phyloP scores from a whole-genome alignment of 2,113 vertebrate species.

The Anoplopoma fimbria region DNA sequence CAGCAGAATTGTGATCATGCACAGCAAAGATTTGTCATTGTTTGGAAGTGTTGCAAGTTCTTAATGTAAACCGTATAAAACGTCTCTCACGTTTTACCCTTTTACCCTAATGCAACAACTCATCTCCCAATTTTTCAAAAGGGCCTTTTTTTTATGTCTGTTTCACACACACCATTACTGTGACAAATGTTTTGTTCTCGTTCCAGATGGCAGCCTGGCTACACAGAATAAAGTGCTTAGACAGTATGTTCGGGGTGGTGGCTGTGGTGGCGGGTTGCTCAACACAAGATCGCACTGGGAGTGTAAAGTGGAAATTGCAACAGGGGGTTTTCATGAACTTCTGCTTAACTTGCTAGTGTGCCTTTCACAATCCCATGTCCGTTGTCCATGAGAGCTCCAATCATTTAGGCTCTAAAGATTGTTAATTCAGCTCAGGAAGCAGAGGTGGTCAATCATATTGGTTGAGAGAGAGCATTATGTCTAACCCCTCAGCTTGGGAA shows the following conservation, averaged over 20 bases:
- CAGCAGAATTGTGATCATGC: not conserved
- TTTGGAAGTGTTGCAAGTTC: not conserved
- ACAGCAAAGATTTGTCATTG: not conserved
- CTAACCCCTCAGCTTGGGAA: not conserved
- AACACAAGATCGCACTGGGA: slow-evolving; percentile 39
- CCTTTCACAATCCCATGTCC: slow-evolving; percentile 43
- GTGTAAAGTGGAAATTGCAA: slow-evolving; percentile 65
- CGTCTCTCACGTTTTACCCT: not conserved
- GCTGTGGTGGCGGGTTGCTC: slow-evolving; percentile 25
- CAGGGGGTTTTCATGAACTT: slow-evolving; percentile 59
- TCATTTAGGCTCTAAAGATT: not conserved
- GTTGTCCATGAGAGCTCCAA: not conserved
- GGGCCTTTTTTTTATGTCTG: not conserved
- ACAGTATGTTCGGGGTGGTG: not conserved
- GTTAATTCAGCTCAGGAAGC: not conserved
- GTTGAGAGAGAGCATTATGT: not conserved
- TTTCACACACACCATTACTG: not conserved
- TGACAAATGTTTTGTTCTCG: not conserved
- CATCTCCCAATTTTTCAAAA: not conserved
- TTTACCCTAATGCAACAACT: not conserved
- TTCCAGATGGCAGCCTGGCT: slow-evolving; percentile 18
- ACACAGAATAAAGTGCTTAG: slow-evolving; percentile 25
- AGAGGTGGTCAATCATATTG: slow-evolving; percentile 11
- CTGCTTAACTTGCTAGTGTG: slow-evolving; percentile 47
- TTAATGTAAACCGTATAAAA: not conserved